Conservation (phyloP, 2,797 vertebrate genomes). For the Eulemur albifrons region DNA sequence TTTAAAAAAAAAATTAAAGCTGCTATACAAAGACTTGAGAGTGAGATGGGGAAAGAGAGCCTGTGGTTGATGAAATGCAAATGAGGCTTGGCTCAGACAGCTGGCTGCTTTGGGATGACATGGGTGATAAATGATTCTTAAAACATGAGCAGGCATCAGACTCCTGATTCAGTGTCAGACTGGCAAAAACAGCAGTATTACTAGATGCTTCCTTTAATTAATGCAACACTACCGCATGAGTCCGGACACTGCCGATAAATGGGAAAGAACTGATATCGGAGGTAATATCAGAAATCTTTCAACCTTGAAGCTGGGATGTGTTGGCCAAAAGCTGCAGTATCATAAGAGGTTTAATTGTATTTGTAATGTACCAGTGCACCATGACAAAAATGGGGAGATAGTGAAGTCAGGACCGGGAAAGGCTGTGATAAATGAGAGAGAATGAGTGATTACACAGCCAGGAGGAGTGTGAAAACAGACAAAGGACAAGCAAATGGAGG, state of each 20-base stretch:
- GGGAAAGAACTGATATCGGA: slow-evolving; percentile 87
- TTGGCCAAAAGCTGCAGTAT: slow-evolving; percentile 86
- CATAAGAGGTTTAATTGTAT: slow-evolving; percentile 89
- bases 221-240: slow-evolving; percentile 87
- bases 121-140: slow-evolving; percentile 97
- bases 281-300: slow-evolving; percentile 90
- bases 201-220: slow-evolving; percentile 95
- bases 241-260: slow-evolving; percentile 87
- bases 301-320: slow-evolving; percentile 87
- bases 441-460: slow-evolving; percentile 84
- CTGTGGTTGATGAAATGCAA: slow-evolving; percentile 91
- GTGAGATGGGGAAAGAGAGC: slow-evolving; percentile 65
- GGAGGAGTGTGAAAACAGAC: slow-evolving; percentile 83
- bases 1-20: slow-evolving; percentile 80
- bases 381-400: slow-evolving; percentile 89
- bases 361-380: slow-evolving; percentile 90
- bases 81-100: slow-evolving; percentile 92
- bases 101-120: slow-evolving; percentile 94
- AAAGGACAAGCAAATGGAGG: slow-evolving; percentile 81
- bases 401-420: slow-evolving; percentile 80
- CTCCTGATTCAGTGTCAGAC: slow-evolving; percentile 92
- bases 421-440: slow-evolving; percentile 89
- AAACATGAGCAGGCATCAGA: slow-evolving; percentile 93
- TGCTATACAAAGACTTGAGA: slow-evolving; percentile 69
- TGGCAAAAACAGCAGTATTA: slow-evolving; percentile 88